These are phyloP conservation scores for Ctenicera cuprea DNA, from an alignment of 2,888 invertebrate species.

Conservation along the genomic window DNA sequence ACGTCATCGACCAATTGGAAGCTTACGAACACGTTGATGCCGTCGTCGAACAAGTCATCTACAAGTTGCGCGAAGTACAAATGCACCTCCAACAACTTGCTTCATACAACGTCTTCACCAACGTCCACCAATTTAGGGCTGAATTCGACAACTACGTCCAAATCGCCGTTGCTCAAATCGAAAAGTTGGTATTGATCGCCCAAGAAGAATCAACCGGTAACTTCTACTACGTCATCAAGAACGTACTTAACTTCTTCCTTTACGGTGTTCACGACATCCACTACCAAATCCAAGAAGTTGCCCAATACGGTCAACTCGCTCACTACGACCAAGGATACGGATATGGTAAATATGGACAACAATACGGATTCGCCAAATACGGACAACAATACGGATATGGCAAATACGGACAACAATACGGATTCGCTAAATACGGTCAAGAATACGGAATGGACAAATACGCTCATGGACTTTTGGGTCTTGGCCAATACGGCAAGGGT, in stretches of 20 bases:
- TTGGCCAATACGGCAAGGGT: slow-evolving; percentile 1
- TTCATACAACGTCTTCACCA: slow-evolving; percentile 14
- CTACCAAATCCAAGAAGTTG: slow-evolving; percentile 46
- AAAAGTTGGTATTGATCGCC: slow-evolving; percentile 19
- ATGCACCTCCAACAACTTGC: slow-evolving; percentile 4
- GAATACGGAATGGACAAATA: not conserved
- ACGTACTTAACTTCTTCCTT: not conserved
- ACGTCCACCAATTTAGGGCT: slow-evolving; percentile 8
- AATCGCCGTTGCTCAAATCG: slow-evolving; percentile 22
- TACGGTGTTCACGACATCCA: not conserved
- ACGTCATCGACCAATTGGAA: slow-evolving; percentile 28
- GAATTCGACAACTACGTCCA: slow-evolving; percentile 29
- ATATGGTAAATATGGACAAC: slow-evolving; percentile 2
- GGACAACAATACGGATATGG: not conserved
- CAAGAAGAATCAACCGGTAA: not conserved
- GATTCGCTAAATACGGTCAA: not conserved
- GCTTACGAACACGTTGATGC: not conserved
- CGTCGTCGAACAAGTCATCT: slow-evolving; percentile 8
- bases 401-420: not conserved
- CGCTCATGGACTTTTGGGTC: not conserved
- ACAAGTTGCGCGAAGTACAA: slow-evolving; percentile 11
- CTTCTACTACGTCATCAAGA: not conserved
- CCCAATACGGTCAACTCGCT: slow-evolving; percentile 46
- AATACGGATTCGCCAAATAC: not conserved
- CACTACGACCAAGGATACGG: not conserved